These are phyloP conservation scores for Vannuccia rotundouncinata DNA, from an alignment of 2,888 invertebrate species.

Conservation along the genomic window DNA sequence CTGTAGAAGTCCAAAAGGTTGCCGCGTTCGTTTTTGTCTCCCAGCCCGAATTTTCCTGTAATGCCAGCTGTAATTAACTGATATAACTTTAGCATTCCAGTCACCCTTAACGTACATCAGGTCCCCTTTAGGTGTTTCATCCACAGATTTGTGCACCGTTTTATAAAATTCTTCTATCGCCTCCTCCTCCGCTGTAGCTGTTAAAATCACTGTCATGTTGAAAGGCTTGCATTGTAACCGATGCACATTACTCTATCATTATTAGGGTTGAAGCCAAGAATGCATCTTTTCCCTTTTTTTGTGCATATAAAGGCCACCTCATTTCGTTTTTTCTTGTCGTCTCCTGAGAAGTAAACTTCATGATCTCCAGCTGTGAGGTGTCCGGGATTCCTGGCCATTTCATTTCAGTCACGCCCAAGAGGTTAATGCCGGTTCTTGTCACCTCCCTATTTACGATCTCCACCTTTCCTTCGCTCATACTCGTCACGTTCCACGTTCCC, in stretches of 20 bases:
- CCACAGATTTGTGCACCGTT: background rate
- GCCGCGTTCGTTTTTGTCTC: background rate
- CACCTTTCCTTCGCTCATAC: background rate
- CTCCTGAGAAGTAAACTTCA: background rate
- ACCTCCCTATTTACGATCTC: background rate
- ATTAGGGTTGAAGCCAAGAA: conserved; percentile 2
- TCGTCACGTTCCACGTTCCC: background rate
- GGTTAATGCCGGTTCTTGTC: background rate
- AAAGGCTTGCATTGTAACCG: conserved; percentile 1
- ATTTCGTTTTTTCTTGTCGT: background rate
- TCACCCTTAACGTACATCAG: conserved; percentile 14
- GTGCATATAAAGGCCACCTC: background rate
- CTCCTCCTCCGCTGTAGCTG: background rate
- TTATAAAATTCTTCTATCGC: background rate
- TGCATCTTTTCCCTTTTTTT: background rate
- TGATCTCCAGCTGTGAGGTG: background rate
- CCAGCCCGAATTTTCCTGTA: background rate
- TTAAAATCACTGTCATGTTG: background rate
- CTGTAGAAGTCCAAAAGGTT: background rate
- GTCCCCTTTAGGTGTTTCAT: background rate
- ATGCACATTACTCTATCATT: background rate
- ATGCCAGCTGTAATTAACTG: background rate
- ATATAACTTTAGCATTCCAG: conserved; percentile 20
- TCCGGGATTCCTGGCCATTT: background rate
- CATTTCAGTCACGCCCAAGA: background rate